phyloP scores from a whole-genome alignment of 2,797 vertebrate genomes.

The Sebastolobus alascanus region DNA sequence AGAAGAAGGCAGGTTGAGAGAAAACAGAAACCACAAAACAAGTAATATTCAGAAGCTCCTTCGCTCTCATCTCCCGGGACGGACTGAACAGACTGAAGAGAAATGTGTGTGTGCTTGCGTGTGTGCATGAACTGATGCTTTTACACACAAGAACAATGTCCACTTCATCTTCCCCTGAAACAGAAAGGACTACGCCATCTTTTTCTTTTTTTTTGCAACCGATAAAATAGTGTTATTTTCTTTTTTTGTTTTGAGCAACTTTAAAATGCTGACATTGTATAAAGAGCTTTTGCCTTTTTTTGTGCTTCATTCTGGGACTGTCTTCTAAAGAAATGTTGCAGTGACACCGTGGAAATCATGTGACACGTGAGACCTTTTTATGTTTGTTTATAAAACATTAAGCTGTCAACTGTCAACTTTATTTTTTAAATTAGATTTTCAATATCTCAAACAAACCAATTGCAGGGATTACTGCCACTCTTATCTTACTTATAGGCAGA shows the following conservation, averaged over 20 bases:
- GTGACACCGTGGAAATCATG: constrained; percentile 74
- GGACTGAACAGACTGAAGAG: constrained; percentile 60
- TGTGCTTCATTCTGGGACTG: constrained; percentile 77
- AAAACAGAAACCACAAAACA: constrained; percentile 26
- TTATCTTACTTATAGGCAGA: constrained; percentile 89
- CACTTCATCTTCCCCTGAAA: constrained; percentile 64
- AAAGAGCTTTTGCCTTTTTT: constrained; percentile 78
- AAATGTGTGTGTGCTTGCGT: constrained; percentile 27
- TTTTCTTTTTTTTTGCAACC: constrained; percentile 57
- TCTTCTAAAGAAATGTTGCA: constrained; percentile 76
- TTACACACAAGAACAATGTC: constrained; percentile 77
- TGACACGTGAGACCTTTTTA: constrained; percentile 62
- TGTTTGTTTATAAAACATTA: constrained; percentile 77
- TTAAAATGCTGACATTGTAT: constrained; percentile 67
- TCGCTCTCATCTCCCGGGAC: constrained; percentile 52
- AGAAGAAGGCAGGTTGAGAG: constrained; percentile 26
- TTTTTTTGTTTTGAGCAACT: constrained; percentile 53
- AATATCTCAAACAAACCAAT: constrained; percentile 87
- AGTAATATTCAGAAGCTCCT: constrained; percentile 32
- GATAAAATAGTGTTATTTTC: constrained; percentile 60
- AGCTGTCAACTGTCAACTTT: constrained; percentile 82
- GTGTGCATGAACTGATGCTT: constrained; percentile 74
- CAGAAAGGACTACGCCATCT: constrained; percentile 80
- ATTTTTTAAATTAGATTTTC: constrained; percentile 86
- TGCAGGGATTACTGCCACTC: constrained; percentile 95